phyloP scores from a whole-genome alignment of 2,888 invertebrate genomes.

The Ormyrus labotus region DNA sequence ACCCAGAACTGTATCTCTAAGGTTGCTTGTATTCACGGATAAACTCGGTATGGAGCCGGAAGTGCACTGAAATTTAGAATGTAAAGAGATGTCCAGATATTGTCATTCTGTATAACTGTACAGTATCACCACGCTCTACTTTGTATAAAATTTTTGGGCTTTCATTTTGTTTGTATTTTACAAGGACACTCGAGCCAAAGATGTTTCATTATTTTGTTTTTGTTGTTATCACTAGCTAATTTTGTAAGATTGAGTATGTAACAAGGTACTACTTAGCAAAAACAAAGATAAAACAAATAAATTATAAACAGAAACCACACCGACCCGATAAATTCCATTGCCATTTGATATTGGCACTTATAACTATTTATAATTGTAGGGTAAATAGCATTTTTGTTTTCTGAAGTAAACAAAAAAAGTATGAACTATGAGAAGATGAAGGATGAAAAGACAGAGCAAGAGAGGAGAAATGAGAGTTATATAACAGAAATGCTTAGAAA shows the following conservation, averaged over 20 bases:
- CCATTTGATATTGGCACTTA: constrained; percentile 40
- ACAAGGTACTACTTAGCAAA: constrained; percentile 38
- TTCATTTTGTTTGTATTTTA: constrained; percentile 4
- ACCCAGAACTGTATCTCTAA: constrained; percentile 67
- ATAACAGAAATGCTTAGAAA: constrained; percentile 50
- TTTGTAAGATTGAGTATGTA: constrained; percentile 32
- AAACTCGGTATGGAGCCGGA: constrained; percentile 70
- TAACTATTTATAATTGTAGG: constrained; percentile 32
- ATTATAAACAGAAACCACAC: constrained; percentile 54
- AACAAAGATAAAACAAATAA: constrained; percentile 39
- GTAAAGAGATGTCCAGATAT: constrained; percentile 60
- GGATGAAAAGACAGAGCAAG: constrained; percentile 27
- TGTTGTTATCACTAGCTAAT: constrained; percentile 27
- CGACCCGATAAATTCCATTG: constrained; percentile 56
- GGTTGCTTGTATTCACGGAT: constrained; percentile 70
- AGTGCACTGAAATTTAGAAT: constrained; percentile 71
- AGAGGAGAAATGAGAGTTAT: constrained; percentile 41
- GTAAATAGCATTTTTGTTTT: constrained; percentile 19
- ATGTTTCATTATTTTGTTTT: constrained; percentile 23
- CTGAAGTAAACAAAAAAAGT: constrained; percentile 23
- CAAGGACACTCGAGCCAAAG: constrained; percentile 42
- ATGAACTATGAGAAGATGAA: background rate
- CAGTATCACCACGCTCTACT: constrained; percentile 49
- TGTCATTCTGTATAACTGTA: constrained; percentile 42
- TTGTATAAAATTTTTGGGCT: constrained; percentile 28